Base-by-base conservation (phyloP, 2,888 invertebrate species). In the Clostera curtula region DNA sequence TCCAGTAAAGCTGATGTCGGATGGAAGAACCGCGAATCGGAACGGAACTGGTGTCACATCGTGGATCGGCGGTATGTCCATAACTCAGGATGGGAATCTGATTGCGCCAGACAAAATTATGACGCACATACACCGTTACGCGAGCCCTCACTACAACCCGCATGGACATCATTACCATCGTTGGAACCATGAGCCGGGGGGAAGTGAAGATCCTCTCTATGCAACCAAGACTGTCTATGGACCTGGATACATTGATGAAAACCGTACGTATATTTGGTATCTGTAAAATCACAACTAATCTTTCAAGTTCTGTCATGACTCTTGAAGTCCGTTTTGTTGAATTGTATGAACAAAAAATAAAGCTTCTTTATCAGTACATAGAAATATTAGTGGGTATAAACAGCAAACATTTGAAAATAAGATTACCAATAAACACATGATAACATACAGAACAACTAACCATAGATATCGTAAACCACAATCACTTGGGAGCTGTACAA, bases 181-280 rank as follows among this genome's bases (percentile, higher is more conserved):
- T 56, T 85, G 73, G 85, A 75, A 71, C 53, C 80, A 80, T 63
- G 82, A 76, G 66, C 85, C 72, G 39, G 86, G 79, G 65, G 84
- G 80, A 48, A 75, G 80, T 37, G 80, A 82, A 50, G 83, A 82
- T 36, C 76, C 84, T 16, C 64, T 82, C 31, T 80, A 80, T 50
- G 82, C 85, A 23, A 86, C 87, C 63, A 86, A 86, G 71, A 88
- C 87, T 12, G 80, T 84, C 73, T 83, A 82, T 65, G 83, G 84
- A 27, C 63, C 70, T 24, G 83, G 80, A 74, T 82, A 85, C 70
- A 82, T 77, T 58, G 84, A 85, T 64, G 85, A 83, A 49, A 77
- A 79, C 70, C 84, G 85, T 85, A 85, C 72, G 85, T 85, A 84
- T 79, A 40, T 54, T 49, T 63, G 33, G 40, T 55, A 53, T 48